Percentiles rank a stretch among this genome's conserved stretches.
Conservation (phyloP, 2,888 invertebrate species). For the Gastrophysa polygoni region DNA sequence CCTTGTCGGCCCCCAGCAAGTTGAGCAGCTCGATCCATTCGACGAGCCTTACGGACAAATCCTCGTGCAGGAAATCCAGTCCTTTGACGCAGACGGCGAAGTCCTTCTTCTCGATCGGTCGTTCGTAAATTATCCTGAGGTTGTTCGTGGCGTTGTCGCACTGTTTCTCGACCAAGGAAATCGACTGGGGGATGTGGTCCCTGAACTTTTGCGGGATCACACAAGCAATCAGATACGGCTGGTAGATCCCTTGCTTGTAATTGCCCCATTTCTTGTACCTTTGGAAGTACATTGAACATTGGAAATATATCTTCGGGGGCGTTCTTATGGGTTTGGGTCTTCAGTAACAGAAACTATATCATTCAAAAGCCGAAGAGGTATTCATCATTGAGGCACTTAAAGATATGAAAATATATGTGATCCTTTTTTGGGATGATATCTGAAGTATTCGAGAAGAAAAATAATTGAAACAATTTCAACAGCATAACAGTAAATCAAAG, state of each 20-base stretch:
- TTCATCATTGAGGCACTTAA: no score
- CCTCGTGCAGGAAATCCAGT: conserved; percentile 89
- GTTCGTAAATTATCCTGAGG: conserved; percentile 80
- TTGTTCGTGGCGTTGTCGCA: conserved; percentile 89
- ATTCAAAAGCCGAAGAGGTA: no score
- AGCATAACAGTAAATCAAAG: no score
- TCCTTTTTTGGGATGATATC: no score
- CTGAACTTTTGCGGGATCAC: conserved; percentile 79
- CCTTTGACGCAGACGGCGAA: conserved; percentile 93
- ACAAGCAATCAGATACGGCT: conserved; percentile 89
- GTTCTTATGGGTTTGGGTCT: no score
- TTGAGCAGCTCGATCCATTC: conserved; percentile 93
- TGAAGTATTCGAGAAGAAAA: no score
- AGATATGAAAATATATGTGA: no score
- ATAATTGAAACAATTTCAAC: no score
- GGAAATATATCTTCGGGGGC: no score
- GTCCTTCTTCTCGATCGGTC: conserved; percentile 73
- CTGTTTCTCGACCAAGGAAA: conserved; percentile 82
- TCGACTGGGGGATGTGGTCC: conserved; percentile 77
- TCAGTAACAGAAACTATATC: no score
- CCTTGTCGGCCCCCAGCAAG: conserved; percentile 87
- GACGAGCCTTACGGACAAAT: conserved; percentile 84
- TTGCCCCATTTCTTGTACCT: conserved; percentile 90
- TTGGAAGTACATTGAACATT: neutral
- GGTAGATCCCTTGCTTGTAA: conserved; percentile 88